Percentiles rank a stretch among this genome's conserved stretches.
phyloP scores from a whole-genome alignment of 53 echinoderm and acorn worm species.

The Hippasteria phrygiana region DNA sequence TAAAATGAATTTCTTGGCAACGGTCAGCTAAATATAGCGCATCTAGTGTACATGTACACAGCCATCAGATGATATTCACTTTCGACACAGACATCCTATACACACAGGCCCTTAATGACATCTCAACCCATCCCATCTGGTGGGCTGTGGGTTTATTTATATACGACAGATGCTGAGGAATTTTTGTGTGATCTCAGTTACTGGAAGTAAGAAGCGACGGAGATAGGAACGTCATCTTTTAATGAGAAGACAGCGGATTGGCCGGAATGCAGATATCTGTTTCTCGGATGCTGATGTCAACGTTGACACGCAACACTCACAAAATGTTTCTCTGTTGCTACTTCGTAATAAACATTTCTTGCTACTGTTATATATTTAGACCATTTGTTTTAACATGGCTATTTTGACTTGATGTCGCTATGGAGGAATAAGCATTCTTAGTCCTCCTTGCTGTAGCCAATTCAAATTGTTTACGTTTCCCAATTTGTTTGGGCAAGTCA shows the following conservation, averaged over 20 bases:
- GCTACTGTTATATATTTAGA: not conserved
- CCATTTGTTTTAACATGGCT: not conserved
- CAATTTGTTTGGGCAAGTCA: too few species aligned
- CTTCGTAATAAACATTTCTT: not conserved
- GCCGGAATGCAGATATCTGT: conserved; percentile 9
- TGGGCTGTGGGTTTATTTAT: not conserved
- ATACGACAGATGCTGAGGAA: not conserved
- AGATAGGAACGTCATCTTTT: not conserved
- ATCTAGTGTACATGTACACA: not conserved
- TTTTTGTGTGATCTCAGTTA: not conserved
- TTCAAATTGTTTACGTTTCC: too few species aligned
- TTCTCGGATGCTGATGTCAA: not conserved
- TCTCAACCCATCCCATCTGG: not conserved
- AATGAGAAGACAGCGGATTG: not conserved
- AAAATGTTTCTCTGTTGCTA: not conserved
- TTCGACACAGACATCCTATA: not conserved
- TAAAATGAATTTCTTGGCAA: not conserved
- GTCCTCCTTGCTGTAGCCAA: too few species aligned
- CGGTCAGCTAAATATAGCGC: not conserved
- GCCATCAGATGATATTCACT: not conserved
- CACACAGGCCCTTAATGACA: not conserved
- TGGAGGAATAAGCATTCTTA: too few species aligned
- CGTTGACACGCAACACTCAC: not conserved
- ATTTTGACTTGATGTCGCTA: not conserved
- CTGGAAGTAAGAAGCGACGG: not conserved